These are phyloP conservation scores for rat (Rattus norvegicus) DNA, from an alignment of 2,113 vertebrate genomes.

Conservation along the genomic window DNA sequence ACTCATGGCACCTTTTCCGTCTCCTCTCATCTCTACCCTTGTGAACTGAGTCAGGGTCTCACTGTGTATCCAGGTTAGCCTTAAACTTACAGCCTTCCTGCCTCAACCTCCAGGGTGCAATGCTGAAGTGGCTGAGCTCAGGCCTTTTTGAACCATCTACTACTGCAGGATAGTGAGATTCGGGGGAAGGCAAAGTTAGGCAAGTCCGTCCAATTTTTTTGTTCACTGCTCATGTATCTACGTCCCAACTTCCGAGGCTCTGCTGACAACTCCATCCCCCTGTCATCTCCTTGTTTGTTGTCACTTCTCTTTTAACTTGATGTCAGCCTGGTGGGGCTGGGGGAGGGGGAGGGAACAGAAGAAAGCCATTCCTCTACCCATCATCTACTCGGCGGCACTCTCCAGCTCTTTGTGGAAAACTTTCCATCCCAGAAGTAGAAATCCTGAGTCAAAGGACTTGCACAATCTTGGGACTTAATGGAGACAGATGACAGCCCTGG, in stretches of 20 bases:
- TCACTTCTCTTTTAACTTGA: conserved; percentile 42
- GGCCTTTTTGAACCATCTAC: not conserved
- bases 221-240: not conserved
- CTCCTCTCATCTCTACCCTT: not conserved
- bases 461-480: not conserved
- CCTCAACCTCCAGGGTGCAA: not conserved
- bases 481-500: not conserved
- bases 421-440: conserved; percentile 25
- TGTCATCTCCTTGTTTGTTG: conserved; percentile 52
- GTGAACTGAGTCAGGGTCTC: not conserved
- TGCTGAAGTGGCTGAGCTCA: not conserved
- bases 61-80: not conserved
- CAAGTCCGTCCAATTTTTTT: not conserved
- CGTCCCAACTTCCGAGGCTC: conserved; percentile 29
- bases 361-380: not conserved
- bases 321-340: not conserved
- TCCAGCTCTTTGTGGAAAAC: not conserved
- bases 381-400: not conserved
- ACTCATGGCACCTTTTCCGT: not conserved
- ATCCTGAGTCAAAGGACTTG: not conserved
- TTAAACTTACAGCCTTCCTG: not conserved
- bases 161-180: not conserved
- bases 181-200: conserved; percentile 46
- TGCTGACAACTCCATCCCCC: conserved; percentile 42
- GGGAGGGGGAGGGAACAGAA: not conserved